Evolutionary conservation across 2,888 invertebrate species (phyloP), one percentile per base, ranked within the genome.

Genomic region (Chironomus riparius): DNA sequence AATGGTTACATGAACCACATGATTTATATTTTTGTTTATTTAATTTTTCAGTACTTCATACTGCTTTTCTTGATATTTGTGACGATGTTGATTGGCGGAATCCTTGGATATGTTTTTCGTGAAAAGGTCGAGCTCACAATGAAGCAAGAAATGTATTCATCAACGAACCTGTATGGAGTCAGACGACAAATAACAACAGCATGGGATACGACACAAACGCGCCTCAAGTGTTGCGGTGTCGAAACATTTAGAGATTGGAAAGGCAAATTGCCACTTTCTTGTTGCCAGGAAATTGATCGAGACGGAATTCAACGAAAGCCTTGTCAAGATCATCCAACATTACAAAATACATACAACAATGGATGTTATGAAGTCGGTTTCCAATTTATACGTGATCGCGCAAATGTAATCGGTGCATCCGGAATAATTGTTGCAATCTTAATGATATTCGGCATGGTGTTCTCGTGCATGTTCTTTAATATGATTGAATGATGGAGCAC

Each of bases 51-150:
- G 95, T 95, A 95, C 84, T 95, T 95, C 85, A 92, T 95, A 80
- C 87, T 94, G 24, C 87, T 97, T 72, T 91, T 96, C 82, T 87
- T 96, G 79, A 90, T 97, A 79, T 95, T 96, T 85, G 91, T 96
- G 78, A 92, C 92, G 78, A 92, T 97, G 90, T 85, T 96, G 78
- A 91, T 96, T 77, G 95, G 95, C 50, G 97, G 95, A 65, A 92
- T 97, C 78, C 86, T 97, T 76, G 93, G 94, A 75, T 95, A 94
- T 82, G 94, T 96, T 71, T 97, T 95, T 86, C 88, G 94, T 68
- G 92, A 91, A 81, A 92, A 95, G 83, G 92, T 96, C 47, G 85
- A 89, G 74, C 87, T 88, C 68, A 90, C 91, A 0, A 87, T 94
- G 83, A 88, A 91, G 80, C 89, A 91, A 79, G 91, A 92, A 84